Conservation (phyloP, 2,113 vertebrate genomes). For the Mionectes macconnelli region DNA sequence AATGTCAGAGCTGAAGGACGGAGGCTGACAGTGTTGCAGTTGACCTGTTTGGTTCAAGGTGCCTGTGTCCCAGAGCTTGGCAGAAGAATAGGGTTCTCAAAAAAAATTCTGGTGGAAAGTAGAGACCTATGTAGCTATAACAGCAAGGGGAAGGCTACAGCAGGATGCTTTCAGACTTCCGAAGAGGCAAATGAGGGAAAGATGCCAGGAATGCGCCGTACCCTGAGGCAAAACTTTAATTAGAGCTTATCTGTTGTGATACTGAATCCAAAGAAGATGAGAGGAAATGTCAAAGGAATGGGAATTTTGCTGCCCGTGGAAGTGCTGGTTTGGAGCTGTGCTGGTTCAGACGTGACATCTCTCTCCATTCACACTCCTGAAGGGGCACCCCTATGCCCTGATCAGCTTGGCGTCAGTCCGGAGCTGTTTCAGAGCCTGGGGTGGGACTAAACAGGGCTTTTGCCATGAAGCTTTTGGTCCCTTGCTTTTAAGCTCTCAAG, state of each 20-base stretch:
- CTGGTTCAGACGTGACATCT: neutral
- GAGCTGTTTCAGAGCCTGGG: neutral
- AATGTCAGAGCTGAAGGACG: neutral
- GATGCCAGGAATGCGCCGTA: neutral
- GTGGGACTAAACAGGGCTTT: neutral
- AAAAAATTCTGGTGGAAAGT: neutral
- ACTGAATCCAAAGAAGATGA: neutral
- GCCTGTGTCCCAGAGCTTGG: neutral
- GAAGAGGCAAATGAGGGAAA: neutral
- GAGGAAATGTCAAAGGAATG: neutral
- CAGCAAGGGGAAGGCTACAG: neutral
- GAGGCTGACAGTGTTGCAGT: neutral
- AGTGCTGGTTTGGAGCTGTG: neutral
- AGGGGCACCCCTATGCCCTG: neutral
- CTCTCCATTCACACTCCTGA: neutral
- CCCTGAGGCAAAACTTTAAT: neutral
- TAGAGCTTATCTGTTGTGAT: neutral
- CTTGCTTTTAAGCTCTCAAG: neutral
- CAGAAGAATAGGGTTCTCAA: neutral
- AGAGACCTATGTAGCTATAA: neutral
- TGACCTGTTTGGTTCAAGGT: neutral
- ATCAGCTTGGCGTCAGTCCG: accelerated
- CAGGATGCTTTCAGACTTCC: neutral
- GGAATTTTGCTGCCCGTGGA: neutral
- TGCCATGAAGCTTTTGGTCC: neutral